phyloP scores from a whole-genome alignment of 2,113 vertebrate species.

The Archocentrus centrarchus region DNA sequence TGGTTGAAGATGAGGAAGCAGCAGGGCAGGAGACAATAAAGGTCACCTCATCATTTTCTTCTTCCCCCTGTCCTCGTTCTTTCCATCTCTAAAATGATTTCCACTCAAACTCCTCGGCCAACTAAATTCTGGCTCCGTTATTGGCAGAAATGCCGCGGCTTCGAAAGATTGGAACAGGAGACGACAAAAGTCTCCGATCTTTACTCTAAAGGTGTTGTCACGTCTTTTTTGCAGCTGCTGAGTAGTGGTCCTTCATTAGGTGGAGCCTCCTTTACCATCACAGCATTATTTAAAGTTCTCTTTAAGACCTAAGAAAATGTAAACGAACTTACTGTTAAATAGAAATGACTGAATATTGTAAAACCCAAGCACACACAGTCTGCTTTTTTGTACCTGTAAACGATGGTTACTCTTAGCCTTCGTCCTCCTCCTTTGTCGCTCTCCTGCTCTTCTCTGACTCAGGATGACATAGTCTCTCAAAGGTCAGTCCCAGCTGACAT shows the following conservation, averaged over 20 bases:
- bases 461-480: constrained; percentile 70
- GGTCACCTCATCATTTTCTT: constrained; percentile 59
- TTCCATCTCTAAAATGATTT: constrained; percentile 62
- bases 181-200: not conserved
- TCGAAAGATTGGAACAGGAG: not conserved
- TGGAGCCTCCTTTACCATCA: not conserved
- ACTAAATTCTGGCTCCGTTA: constrained; percentile 45
- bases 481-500: constrained; percentile 81
- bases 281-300: too few species aligned
- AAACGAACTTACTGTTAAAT: not conserved
- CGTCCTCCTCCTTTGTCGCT: constrained; percentile 23
- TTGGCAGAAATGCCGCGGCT: constrained; percentile 16
- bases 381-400: not conserved
- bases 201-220: not conserved
- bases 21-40: constrained; percentile 67
- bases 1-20: constrained; percentile 44
- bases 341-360: not conserved
- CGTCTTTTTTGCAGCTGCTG: not conserved
- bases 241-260: not conserved
- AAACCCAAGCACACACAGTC: not conserved
- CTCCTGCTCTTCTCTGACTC: constrained; percentile 47
- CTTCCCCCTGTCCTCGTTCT: not conserved
- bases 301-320: not conserved
- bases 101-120: constrained; percentile 47
- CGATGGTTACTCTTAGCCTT: not conserved